A percentile compares a stretch with the other conserved stretches of the same genome.
Evolutionary conservation across 2,888 invertebrate species (phyloP).

Genomic region (Parthenolecanium corni): DNA sequence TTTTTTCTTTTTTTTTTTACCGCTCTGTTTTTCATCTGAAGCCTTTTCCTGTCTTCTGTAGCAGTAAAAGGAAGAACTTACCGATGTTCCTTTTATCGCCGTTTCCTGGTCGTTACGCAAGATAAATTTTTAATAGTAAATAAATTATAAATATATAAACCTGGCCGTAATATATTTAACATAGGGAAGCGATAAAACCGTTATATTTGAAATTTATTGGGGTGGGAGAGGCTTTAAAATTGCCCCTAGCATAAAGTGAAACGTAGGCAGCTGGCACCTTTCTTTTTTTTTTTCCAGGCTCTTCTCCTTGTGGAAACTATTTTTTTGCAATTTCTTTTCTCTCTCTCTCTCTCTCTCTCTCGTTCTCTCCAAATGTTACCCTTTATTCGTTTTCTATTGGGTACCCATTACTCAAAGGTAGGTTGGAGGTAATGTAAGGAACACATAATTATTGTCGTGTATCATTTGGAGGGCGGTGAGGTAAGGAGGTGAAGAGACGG

Average conservation of each 20-base stretch:
- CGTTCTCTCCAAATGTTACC: neutral
- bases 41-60: slow-evolving; percentile 1
- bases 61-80: slow-evolving; percentile 6
- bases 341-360: slow-evolving; percentile 3
- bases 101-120: slow-evolving; percentile 22
- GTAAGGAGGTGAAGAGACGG: neutral
- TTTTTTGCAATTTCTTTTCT: too few relatives aligned
- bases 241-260: slow-evolving; percentile 13
- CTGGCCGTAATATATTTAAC: slow-evolving; percentile 21
- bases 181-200: slow-evolving; percentile 18
- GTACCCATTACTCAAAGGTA: too few relatives aligned
- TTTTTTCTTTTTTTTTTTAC: too few relatives aligned
- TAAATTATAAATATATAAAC: slow-evolving; percentile 25
- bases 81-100: slow-evolving; percentile 21
- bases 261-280: slow-evolving; percentile 19
- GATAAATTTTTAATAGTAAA: slow-evolving; percentile 26
- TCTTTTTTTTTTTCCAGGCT: neutral
- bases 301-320: too few relatives aligned
- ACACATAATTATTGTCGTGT: slow-evolving; percentile 2
- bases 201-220: slow-evolving; percentile 24
- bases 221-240: slow-evolving; percentile 6
- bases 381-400: neutral
- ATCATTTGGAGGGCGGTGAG: neutral
- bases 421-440: neutral
- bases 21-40: too few relatives aligned